phyloP scores from a whole-genome alignment of 2,113 vertebrate species.

The Colossoma macropomum region DNA sequence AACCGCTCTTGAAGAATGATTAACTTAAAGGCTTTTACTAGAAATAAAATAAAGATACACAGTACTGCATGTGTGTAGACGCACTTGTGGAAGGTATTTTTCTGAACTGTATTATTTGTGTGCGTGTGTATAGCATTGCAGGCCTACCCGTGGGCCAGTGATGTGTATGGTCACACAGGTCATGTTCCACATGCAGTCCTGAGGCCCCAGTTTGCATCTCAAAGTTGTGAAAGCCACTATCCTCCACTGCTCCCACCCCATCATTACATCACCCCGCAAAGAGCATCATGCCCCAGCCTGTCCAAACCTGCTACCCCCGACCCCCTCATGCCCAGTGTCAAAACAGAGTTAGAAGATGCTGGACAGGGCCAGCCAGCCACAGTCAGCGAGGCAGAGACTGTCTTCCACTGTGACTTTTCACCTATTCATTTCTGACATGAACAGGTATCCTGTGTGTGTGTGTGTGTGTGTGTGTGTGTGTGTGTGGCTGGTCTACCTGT shows the following conservation, averaged over 20 bases:
- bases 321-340: conserved; percentile 48
- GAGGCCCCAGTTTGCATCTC: conserved; percentile 59
- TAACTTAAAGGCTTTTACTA: too few species aligned
- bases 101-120: not conserved
- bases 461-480: conserved; percentile 22
- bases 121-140: conserved; percentile 61
- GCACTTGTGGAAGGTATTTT: too few species aligned
- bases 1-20: too few species aligned
- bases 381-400: conserved; percentile 47
- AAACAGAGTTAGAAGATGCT: conserved; percentile 45
- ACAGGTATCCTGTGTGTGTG: conserved; percentile 23
- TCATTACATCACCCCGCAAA: conserved; percentile 62
- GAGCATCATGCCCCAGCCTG: conserved; percentile 46
- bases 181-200: conserved; percentile 61
- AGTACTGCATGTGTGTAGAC: too few species aligned
- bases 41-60: too few species aligned
- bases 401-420: conserved; percentile 78
- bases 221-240: conserved; percentile 61
- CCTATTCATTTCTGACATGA: conserved; percentile 74
- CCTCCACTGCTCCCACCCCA: conserved; percentile 55
- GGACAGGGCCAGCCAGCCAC: conserved; percentile 34
- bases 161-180: conserved; percentile 68
- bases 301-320: conserved; percentile 30
- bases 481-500: not conserved
- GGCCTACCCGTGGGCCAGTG: conserved; percentile 72